phyloP scores from a whole-genome alignment of 2,113 vertebrate genomes.

The Colius striatus region DNA sequence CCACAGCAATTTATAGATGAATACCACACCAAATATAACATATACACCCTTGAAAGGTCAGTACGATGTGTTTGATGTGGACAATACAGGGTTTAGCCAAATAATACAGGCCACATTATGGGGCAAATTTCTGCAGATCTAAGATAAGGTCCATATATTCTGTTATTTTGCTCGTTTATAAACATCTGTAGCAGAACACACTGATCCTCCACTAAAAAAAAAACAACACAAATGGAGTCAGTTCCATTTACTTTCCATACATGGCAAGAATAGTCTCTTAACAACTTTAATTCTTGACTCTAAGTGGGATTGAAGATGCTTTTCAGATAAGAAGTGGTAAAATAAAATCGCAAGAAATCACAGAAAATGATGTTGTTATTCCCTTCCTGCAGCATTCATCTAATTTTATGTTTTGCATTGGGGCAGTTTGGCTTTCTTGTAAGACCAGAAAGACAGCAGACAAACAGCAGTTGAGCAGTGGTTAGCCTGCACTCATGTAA shows the following conservation, averaged over 20 bases:
- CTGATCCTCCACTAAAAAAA: constrained; percentile 26
- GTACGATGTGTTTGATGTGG: not conserved
- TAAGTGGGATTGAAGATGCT: constrained; percentile 51
- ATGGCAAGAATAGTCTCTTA: constrained; percentile 52
- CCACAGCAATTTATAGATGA: not conserved
- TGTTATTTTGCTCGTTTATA: constrained; percentile 19
- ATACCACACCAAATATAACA: not conserved
- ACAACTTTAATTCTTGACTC: constrained; percentile 60
- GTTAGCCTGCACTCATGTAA: constrained; percentile 60
- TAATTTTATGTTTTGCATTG: constrained; percentile 54
- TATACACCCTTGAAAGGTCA: not conserved
- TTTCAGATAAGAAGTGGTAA: constrained; percentile 67
- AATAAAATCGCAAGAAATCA: constrained; percentile 58
- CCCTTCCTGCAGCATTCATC: constrained; percentile 50
- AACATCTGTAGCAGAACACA: constrained; percentile 56
- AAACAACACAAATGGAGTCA: constrained; percentile 20
- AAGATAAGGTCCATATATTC: constrained; percentile 21
- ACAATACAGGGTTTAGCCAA: not conserved
- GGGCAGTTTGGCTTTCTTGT: constrained; percentile 49
- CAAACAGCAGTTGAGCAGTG: constrained; percentile 39
- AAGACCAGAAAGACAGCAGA: constrained; percentile 51
- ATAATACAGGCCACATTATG: not conserved
- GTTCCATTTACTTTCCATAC: constrained; percentile 62
- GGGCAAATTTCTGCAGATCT: not conserved
- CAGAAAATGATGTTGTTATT: constrained; percentile 62